phyloP scores from a whole-genome alignment of 1,140 invertebrate species.

The Microplitis mediator region DNA sequence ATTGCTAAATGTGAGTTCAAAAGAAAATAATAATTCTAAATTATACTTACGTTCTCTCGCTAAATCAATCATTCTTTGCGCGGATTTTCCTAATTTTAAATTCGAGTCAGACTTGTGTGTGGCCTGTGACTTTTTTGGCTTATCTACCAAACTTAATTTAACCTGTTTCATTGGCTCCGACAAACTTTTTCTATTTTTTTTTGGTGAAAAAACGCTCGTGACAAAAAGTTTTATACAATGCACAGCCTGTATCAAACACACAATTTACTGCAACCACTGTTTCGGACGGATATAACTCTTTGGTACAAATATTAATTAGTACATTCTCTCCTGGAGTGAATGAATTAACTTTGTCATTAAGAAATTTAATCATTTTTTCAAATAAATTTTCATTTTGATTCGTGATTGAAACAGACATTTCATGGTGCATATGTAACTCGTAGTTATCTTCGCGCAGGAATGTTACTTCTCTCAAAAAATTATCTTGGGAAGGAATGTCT shows the following conservation, averaged over 20 bases:
- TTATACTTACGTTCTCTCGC: neutral
- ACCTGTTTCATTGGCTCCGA: neutral
- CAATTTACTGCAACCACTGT: neutral
- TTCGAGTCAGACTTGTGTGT: neutral
- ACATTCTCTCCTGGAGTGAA: neutral
- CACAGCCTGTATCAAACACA: too few relatives aligned
- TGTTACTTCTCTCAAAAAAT: neutral
- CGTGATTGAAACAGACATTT: neutral
- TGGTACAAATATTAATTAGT: conserved; percentile 6
- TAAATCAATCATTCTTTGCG: neutral
- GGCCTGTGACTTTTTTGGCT: neutral
- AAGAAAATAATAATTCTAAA: conserved; percentile 6
- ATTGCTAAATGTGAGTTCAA: neutral
- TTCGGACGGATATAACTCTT: neutral
- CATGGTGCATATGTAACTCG: conserved; percentile 7
- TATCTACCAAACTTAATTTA: neutral
- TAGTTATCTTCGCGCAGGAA: neutral
- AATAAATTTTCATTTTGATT: neutral
- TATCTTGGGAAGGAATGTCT: neutral
- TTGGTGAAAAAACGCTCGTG: neutral
- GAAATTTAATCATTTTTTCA: neutral
- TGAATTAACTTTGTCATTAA: neutral
- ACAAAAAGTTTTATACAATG: neutral
- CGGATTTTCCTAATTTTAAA: neutral
- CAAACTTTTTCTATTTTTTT: neutral